Percentiles rank a stretch among this genome's conserved stretches.
phyloP scores from a whole-genome alignment of 2,888 invertebrate genomes.

The Ectobius pallidus region DNA sequence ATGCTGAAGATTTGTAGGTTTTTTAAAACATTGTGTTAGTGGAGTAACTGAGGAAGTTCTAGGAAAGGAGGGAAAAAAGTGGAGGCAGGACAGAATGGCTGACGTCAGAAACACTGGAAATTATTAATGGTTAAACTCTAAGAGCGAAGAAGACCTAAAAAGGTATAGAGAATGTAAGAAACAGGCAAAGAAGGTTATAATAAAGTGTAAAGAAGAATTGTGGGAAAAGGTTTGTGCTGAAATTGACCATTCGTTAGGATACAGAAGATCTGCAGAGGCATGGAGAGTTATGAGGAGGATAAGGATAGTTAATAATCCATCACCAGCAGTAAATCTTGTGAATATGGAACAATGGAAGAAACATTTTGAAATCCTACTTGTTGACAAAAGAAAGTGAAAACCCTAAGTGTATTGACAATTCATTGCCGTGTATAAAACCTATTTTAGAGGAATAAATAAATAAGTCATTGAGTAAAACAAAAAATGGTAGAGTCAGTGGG shows the following conservation, averaged over 20 bases:
- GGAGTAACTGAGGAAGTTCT: not conserved
- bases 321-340: too few relatives aligned
- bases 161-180: constrained; percentile 8
- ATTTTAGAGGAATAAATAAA: constrained; percentile 1
- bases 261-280: too few relatives aligned
- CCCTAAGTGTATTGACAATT: not conserved
- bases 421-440: not conserved
- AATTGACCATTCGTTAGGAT: not conserved
- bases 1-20: not conserved
- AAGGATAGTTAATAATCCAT: too few relatives aligned
- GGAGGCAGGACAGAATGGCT: not conserved
- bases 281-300: too few relatives aligned
- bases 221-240: not conserved
- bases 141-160: not conserved
- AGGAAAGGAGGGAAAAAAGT: not conserved
- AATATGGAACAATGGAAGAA: not conserved
- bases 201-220: constrained; percentile 2
- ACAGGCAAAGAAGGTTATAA: not conserved
- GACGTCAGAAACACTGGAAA: not conserved
- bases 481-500: not conserved
- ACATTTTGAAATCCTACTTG: not conserved
- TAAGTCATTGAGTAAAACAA: not conserved
- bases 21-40: constrained; percentile 9
- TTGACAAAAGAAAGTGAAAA: not conserved
- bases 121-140: not conserved